These are phyloP conservation scores for Merops nubicus DNA, from an alignment of 2,113 vertebrate genomes.

Conservation along the genomic window DNA sequence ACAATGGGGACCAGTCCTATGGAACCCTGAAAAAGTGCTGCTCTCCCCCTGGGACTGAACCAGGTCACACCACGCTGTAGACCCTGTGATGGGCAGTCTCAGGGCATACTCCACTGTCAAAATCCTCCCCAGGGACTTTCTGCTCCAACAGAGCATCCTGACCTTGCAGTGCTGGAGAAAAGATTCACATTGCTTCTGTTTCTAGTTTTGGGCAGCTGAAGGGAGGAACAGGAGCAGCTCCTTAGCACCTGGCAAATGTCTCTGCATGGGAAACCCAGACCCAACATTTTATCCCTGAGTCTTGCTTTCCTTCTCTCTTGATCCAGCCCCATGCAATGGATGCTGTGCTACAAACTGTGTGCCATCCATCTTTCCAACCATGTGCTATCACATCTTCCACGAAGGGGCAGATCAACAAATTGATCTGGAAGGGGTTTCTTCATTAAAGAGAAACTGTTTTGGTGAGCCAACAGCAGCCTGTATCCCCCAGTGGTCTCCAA, in stretches of 20 bases:
- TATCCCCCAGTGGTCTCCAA: fast-evolving
- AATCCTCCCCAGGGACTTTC: background rate
- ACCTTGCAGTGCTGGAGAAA: background rate
- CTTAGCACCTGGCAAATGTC: background rate
- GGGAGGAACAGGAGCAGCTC: background rate
- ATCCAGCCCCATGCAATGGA: background rate
- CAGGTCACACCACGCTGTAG: fast-evolving
- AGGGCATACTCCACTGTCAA: background rate
- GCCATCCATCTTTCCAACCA: background rate
- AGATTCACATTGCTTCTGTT: fast-evolving
- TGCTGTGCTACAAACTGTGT: background rate
- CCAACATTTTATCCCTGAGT: fast-evolving
- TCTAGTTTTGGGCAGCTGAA: background rate
- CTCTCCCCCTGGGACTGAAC: background rate
- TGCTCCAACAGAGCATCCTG: background rate
- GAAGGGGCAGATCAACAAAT: background rate
- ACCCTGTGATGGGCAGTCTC: background rate
- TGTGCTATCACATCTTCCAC: background rate
- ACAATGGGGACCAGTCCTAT: background rate
- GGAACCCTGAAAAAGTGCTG: background rate
- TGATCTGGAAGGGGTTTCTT: background rate
- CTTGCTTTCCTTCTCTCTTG: background rate
- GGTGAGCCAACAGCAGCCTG: background rate
- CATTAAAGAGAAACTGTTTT: background rate
- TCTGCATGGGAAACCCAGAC: background rate